Evolutionary conservation across 2,113 vertebrate species (phyloP).

Genomic region (Ailuropoda melanoleuca): DNA sequence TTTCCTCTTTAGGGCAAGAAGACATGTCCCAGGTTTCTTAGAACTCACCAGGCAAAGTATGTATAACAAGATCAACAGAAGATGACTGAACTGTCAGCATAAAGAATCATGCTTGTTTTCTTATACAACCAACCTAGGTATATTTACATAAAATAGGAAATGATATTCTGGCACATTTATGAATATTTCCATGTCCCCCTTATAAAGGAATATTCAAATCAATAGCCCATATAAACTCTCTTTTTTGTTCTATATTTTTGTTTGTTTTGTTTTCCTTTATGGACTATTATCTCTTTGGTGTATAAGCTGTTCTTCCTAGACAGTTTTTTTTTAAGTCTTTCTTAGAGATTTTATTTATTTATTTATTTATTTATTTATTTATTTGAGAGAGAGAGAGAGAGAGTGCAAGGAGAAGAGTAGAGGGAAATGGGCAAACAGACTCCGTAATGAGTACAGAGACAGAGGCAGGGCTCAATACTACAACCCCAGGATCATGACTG

Average conservation of each 20-base stretch:
- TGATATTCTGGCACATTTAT: background rate
- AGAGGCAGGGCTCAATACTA: background rate
- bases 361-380: background rate
- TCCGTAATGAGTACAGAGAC: background rate
- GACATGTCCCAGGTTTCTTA: background rate
- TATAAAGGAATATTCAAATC: background rate
- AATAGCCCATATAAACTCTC: background rate
- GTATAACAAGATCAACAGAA: background rate
- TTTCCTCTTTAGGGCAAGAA: background rate
- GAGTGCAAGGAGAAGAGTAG: background rate
- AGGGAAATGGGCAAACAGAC: background rate
- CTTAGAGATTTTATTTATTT: background rate
- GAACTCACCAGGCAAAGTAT: background rate
- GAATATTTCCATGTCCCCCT: background rate
- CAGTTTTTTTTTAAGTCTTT: background rate
- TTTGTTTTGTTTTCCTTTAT: background rate
- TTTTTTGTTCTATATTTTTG: background rate
- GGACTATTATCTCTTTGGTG: background rate
- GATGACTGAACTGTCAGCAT: background rate
- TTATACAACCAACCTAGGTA: background rate
- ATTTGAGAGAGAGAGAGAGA: background rate
- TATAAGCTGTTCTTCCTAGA: background rate
- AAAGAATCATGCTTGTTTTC: background rate
- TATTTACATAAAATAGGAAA: background rate
- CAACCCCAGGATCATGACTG: background rate